Evolutionary conservation across 2,113 vertebrate species (phyloP), one percentile per base, ranked within the genome.

Genomic region (Noturus placidus): DNA sequence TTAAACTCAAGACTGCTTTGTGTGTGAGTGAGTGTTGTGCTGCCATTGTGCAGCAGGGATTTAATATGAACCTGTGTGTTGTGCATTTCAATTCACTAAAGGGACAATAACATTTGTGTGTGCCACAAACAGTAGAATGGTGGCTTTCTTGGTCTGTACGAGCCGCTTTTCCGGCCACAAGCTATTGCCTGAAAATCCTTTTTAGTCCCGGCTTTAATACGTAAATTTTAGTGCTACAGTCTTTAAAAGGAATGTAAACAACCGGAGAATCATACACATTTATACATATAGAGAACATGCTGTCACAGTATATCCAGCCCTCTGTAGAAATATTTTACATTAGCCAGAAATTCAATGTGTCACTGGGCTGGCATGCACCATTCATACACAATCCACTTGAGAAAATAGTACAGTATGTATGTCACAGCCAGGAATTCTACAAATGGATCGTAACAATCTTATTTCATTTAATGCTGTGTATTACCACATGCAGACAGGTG

Each of bases 31-130:
- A 57, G 76, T 80, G 82, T 70, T 61, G 59, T 52, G 57, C 87
- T 87, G 82, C 93, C 92, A 93, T 93, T 95, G 93, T 94, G 90
- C 89, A 35, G 61, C 84, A 27, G 63, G 87, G 90, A 92, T 90
- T 94, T 91, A 93, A 92, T 91, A 89, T 67, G 89, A 88, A 89
- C 84, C 46, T 90, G 92, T 91, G 89, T 91, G 91, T 90, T 88
- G 57, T 84, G 88, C 89, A 86, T 85, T 89, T 88, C 91, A 91
- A 82, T 90, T 90, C 90, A 92, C 50, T 85, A 93, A 93, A 38
- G 61, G 90, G 91, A 94, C 93, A 94, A 94, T 92, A 93, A 93
- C 92, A 72, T 89, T 92, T 92, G 87, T 92, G 91, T 91, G 67
- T 59, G 42, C 52, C 82, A 77, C 69, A 83, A 83, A 83, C 86